Conservation (phyloP, 2,113 vertebrate species). For the Mixornis gularis region DNA sequence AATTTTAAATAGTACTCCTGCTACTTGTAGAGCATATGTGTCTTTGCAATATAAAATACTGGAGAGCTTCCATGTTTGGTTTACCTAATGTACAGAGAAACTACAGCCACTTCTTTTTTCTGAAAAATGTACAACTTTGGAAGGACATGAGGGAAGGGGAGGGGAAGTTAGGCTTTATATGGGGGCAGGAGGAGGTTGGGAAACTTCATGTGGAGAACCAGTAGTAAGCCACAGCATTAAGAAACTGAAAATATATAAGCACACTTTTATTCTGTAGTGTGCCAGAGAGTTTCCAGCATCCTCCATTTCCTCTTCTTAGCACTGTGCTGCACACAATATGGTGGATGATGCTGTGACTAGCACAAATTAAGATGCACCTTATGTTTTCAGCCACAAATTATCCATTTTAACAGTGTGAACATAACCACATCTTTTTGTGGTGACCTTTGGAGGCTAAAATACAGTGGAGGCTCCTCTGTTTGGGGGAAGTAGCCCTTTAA, state of each 20-base stretch:
- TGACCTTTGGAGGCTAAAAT: not conserved
- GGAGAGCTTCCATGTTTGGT: not conserved
- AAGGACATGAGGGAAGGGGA: not conserved
- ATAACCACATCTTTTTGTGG: not conserved
- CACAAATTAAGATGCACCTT: not conserved
- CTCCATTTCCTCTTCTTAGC: not conserved
- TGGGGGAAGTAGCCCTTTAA: not conserved
- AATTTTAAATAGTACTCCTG: not conserved
- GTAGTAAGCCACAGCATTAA: not conserved
- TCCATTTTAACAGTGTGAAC: not conserved
- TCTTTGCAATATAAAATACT: not conserved
- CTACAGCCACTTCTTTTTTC: slow-evolving; percentile 24
- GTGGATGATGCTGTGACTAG: not conserved
- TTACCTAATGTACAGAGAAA: not conserved
- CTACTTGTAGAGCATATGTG: not conserved
- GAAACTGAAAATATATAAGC: not conserved
- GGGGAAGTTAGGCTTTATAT: not conserved
- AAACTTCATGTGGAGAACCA: not conserved
- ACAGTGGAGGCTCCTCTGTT: not conserved
- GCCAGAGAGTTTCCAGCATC: not conserved
- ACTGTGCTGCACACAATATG: not conserved
- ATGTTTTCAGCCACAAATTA: not conserved
- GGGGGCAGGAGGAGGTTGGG: not conserved
- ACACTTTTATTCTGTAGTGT: not conserved
- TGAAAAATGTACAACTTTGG: not conserved